A percentile compares a stretch with the other conserved stretches of the same genome.
phyloP scores from a whole-genome alignment of 2,888 invertebrate species.

The Furcula furcula region DNA sequence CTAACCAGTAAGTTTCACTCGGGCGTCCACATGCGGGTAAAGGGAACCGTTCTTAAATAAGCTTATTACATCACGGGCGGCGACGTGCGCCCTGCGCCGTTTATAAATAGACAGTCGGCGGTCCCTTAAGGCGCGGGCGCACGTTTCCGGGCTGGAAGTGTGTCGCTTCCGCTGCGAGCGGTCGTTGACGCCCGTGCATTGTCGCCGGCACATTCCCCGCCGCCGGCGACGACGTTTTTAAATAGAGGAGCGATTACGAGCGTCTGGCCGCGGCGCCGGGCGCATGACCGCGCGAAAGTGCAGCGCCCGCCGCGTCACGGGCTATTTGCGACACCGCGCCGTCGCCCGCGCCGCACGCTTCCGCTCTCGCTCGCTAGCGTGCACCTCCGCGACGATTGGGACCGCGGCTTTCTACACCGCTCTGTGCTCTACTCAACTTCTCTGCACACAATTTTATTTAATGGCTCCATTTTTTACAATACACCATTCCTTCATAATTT shows the following conservation, averaged over 20 bases:
- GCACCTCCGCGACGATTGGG: constrained; percentile 1
- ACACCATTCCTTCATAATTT: too few relatives aligned
- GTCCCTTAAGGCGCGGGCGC: constrained; percentile 78
- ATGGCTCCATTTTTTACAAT: too few relatives aligned
- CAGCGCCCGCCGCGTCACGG: constrained; percentile 78
- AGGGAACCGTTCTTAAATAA: constrained; percentile 53
- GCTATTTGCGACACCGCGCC: constrained; percentile 69
- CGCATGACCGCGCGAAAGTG: constrained; percentile 78
- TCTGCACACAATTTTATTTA: too few relatives aligned
- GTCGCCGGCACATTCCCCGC: constrained; percentile 75
- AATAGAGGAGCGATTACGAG: constrained; percentile 77
- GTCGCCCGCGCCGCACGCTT: constrained; percentile 17
- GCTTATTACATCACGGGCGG: constrained; percentile 55
- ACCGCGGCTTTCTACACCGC: neutral
- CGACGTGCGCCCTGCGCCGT: constrained; percentile 50
- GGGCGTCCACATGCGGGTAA: constrained; percentile 28
- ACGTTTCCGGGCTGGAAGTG: constrained; percentile 81
- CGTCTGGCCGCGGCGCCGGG: constrained; percentile 75
- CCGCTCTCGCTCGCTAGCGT: constrained; percentile 9
- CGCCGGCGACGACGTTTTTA: constrained; percentile 72
- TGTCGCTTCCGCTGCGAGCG: constrained; percentile 78
- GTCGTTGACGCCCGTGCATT: constrained; percentile 76
- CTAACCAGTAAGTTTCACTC: constrained; percentile 11
- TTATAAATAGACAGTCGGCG: constrained; percentile 68
- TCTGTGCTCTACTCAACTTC: too few relatives aligned